These are phyloP conservation scores for Nansenia antarctica DNA, from an alignment of 2,113 vertebrate genomes.

Conservation along the genomic window DNA sequence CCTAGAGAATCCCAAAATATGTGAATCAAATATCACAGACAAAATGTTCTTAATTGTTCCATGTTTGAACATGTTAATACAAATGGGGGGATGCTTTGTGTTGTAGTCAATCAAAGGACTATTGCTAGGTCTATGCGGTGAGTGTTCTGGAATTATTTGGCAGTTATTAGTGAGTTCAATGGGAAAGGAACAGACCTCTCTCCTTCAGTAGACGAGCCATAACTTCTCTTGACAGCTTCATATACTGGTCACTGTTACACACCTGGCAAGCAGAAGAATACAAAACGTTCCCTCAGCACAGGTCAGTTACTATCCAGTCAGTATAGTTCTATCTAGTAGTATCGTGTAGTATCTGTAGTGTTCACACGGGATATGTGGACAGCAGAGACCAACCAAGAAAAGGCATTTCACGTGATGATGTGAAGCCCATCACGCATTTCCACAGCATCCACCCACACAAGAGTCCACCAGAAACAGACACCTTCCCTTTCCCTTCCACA, in stretches of 20 bases:
- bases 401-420: constrained; percentile 1
- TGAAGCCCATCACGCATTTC: neutral
- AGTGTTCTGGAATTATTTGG: no score
- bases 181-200: constrained; percentile 45
- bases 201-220: constrained; percentile 73
- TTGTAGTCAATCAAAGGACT: no score
- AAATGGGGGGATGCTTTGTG: no score
- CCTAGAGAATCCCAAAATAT: no score
- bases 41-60: no score
- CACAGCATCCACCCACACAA: constrained; percentile 1
- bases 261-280: constrained; percentile 61
- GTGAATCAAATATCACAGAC: no score
- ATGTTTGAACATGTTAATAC: no score
- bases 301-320: no score
- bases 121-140: no score
- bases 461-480: neutral
- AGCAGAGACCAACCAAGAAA: neutral
- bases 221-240: constrained; percentile 74
- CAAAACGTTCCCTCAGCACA: no score
- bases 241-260: constrained; percentile 81
- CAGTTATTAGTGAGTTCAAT: no score
- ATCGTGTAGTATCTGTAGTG: neutral
- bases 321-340: no score
- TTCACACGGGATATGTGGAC: neutral
- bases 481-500: neutral